phyloP scores from a whole-genome alignment of 1,140 invertebrate genomes.

The Zaprionus lachaisei region DNA sequence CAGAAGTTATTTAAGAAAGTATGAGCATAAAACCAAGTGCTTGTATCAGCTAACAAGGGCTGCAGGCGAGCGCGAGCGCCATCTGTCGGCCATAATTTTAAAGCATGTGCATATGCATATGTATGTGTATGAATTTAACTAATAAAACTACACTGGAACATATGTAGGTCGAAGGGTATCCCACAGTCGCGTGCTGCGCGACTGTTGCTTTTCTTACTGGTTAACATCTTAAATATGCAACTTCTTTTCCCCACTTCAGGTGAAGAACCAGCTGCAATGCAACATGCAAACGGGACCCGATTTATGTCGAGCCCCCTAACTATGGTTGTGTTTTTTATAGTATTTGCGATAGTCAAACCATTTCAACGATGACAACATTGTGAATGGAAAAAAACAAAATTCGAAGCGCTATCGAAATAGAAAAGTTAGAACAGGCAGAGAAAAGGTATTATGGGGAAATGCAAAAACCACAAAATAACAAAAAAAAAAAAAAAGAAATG shows the following conservation, averaged over 20 bases:
- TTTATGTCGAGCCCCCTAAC: constrained; percentile 52
- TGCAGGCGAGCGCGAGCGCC: no score
- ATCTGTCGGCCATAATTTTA: no score
- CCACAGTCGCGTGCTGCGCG: no score
- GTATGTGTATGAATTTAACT: no score
- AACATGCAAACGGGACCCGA: constrained; percentile 75
- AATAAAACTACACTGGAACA: no score
- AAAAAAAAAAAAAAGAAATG: not conserved
- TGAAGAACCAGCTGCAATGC: constrained; percentile 83
- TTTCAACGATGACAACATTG: constrained; percentile 71
- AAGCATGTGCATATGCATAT: no score
- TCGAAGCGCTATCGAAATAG: constrained; percentile 22
- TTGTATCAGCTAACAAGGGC: no score
- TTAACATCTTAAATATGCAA: not conserved
- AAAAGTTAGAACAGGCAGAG: constrained; percentile 16
- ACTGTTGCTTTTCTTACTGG: no score
- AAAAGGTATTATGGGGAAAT: constrained; percentile 49
- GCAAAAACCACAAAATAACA: constrained; percentile 56
- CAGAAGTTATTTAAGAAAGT: no score
- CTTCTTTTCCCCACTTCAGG: constrained; percentile 44
- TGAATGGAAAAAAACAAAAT: constrained; percentile 4
- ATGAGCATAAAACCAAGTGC: no score
- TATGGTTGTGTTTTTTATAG: constrained; percentile 80
- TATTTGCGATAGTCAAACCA: constrained; percentile 45
- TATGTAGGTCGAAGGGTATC: no score